Evolutionary conservation across 2,113 vertebrate species (phyloP).

Genomic region (Melanostigma gelatinosum): DNA sequence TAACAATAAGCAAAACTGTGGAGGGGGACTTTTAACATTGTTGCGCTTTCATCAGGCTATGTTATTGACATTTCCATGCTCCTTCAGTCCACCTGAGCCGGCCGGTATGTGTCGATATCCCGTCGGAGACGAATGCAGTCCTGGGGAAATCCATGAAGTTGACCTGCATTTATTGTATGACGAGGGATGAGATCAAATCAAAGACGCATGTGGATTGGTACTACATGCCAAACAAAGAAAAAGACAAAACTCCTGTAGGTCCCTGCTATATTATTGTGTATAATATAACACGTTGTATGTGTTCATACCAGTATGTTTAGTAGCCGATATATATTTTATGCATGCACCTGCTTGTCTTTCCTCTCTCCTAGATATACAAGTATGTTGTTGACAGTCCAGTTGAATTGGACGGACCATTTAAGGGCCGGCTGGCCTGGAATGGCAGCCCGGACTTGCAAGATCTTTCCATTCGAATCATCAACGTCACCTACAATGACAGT

Average conservation of each 20-base stretch:
- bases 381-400: conserved; percentile 61
- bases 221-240: conserved; percentile 80
- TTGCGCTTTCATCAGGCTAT: neutral
- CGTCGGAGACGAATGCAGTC: conserved; percentile 90
- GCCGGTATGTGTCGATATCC: conserved; percentile 92
- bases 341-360: neutral
- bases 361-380: conserved; percentile 86
- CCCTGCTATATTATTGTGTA: neutral
- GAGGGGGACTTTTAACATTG: neutral
- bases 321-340: neutral
- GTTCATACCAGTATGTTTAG: neutral
- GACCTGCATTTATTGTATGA: conserved; percentile 95
- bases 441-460: conserved; percentile 97
- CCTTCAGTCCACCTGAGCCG: conserved; percentile 84
- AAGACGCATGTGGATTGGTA: conserved; percentile 91
- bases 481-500: conserved; percentile 87
- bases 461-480: conserved; percentile 89
- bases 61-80: conserved; percentile 19
- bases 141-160: conserved; percentile 89
- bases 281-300: neutral
- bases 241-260: conserved; percentile 81
- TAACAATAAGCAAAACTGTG: neutral
- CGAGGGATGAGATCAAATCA: conserved; percentile 91
- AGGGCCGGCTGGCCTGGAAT: conserved; percentile 88
- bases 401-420: conserved; percentile 82